Percentiles rank a stretch among this genome's conserved stretches.
Evolutionary conservation across 23 tunicate species (phyloP).

Genomic region (Diplosoma virens): DNA sequence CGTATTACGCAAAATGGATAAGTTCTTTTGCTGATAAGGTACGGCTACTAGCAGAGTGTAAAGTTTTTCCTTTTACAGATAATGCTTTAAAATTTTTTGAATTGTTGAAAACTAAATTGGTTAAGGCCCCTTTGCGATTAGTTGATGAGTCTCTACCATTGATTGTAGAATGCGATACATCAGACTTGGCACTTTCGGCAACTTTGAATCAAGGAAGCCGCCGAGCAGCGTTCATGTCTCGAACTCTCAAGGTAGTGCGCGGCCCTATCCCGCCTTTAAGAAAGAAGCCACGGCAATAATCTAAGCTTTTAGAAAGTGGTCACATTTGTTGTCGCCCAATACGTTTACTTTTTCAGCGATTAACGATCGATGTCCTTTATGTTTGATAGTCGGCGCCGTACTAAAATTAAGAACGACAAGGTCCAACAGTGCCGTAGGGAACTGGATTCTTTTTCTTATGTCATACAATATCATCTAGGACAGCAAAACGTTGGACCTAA

Average conservation of each 20-base stretch:
- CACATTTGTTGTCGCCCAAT: not conserved
- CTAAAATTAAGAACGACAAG: conserved; percentile 36
- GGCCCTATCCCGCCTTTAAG: not conserved
- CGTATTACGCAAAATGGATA: too few relatives aligned
- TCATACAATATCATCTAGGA: too few relatives aligned
- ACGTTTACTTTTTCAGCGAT: conserved; percentile 19
- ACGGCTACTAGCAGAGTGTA: too few relatives aligned
- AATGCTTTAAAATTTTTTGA: too few relatives aligned
- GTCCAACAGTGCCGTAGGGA: conserved; percentile 19
- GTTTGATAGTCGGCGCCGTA: not conserved
- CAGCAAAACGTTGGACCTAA: too few relatives aligned
- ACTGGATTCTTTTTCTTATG: too few relatives aligned
- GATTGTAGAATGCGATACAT: conserved; percentile 27
- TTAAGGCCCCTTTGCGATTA: not conserved
- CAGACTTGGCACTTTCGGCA: conserved; percentile 31
- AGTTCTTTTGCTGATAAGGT: too few relatives aligned
- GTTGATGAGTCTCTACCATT: conserved; percentile 11
- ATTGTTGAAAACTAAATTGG: too few relatives aligned
- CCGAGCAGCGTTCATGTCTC: conserved; percentile 19
- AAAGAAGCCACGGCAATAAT: conserved; percentile 39
- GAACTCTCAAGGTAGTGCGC: conserved; percentile 10
- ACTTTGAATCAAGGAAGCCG: conserved; percentile 24
- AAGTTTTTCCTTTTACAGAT: too few relatives aligned
- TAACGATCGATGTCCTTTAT: conserved; percentile 26
- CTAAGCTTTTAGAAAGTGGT: conserved; percentile 18